Base-by-base conservation (phyloP, 2,888 invertebrate genomes). In the Parasteatoda lunata region DNA sequence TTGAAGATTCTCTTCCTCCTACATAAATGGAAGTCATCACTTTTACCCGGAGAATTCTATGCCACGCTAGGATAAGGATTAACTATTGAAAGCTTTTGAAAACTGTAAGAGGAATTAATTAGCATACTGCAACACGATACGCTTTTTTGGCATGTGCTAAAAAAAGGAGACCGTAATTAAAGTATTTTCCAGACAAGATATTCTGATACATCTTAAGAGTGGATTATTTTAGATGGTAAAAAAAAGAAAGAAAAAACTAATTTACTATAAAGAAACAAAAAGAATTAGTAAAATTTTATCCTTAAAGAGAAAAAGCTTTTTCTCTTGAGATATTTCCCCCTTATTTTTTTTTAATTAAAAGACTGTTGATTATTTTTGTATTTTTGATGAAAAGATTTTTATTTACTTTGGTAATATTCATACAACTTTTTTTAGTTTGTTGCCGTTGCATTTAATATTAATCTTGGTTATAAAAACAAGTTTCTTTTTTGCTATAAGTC, bases 131-230 rank as follows among this genome's bases (percentile, higher is more conserved):
- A 80, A 80, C 75, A 73, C 30, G 81, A 81, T 75, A 69, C 30
- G 5, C 66, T 59, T 59, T 69, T 51, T 15, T 6, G 48, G 15
- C 47, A 71, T 15, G 77, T 3, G 9, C 8, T 4, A 48, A 66
- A 69, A 81, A 66, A 54, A 9, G 68, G 7, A 68, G 54, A 54
- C 47, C 48, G 65, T 81, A 81, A 81, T 81, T 81, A 75, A 75
- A 65, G 66, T 69, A 69, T 81, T 81, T 81, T 52, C 68, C 9
- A 6, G 48, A 68, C 45, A 30, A 45, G 66, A 30, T 9, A n/a
- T 30, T 51, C 47, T 45, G 64, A 79, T 71, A 45, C 30, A 9
- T 9, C 9, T 59, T 4, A 7, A 9, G 59, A 13, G 9, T 13
- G n/a, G 59, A 59, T 59, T 59, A 59, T 59, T 8, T 59, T 54